These are phyloP conservation scores for Nomia melanderi DNA, from an alignment of 1,140 invertebrate genomes.

Conservation along the genomic window DNA sequence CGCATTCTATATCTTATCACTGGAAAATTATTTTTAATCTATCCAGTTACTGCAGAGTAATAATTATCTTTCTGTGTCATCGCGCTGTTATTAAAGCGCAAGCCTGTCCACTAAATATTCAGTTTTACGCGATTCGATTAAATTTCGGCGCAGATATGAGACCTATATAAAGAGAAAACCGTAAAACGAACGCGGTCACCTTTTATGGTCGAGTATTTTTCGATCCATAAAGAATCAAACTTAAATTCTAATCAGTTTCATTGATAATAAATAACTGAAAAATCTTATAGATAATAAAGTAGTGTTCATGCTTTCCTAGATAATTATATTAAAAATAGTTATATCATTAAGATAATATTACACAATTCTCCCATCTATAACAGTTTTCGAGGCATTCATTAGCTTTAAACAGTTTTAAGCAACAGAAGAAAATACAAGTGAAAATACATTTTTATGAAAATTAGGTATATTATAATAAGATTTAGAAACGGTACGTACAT, in stretches of 20 bases:
- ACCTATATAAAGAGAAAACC: background rate
- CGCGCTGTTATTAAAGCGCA: conserved; percentile 28
- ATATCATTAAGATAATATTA: too few species aligned
- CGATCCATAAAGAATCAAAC: background rate
- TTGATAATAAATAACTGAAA: too few species aligned
- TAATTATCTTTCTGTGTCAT: conserved; percentile 36
- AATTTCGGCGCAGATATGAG: conserved; percentile 2
- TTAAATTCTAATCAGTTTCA: background rate
- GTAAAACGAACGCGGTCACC: background rate
- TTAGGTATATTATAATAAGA: too few species aligned
- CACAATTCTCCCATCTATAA: too few species aligned
- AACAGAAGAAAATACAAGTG: too few species aligned
- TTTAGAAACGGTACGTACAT: too few species aligned
- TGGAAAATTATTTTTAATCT: conserved; percentile 5
- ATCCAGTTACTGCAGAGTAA: conserved; percentile 3
- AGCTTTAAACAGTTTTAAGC: too few species aligned
- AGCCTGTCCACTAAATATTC: conserved; percentile 31
- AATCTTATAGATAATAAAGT: too few species aligned
- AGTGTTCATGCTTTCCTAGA: too few species aligned
- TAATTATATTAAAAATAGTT: too few species aligned
- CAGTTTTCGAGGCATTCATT: too few species aligned
- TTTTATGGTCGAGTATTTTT: conserved; percentile 6
- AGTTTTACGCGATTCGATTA: conserved; percentile 24
- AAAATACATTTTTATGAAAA: too few species aligned
- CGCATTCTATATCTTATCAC: background rate